Evolutionary conservation across 2,797 vertebrate genomes (phyloP).

Genomic region (Mus caroli): DNA sequence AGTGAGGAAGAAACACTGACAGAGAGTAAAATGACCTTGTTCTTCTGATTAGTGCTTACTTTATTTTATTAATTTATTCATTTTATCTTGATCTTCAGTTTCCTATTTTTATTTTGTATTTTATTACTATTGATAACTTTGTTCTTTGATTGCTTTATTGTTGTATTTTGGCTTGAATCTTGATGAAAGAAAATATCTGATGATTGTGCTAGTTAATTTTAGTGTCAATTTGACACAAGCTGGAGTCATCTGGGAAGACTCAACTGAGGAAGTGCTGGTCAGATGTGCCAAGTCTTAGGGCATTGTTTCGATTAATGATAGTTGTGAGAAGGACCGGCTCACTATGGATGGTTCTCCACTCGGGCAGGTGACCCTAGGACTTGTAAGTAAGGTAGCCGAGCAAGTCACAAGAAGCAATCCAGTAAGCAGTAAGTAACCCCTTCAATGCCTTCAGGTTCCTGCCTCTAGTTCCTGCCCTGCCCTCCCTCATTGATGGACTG

Average conservation of each 20-base stretch:
- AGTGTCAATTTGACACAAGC: not conserved
- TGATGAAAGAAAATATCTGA: not conserved
- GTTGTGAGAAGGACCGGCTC: not conserved
- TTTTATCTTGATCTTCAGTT: not conserved
- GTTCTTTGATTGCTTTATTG: not conserved
- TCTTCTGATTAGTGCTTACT: not conserved
- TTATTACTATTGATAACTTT: not conserved
- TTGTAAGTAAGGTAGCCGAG: not conserved
- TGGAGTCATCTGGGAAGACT: not conserved
- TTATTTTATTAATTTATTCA: not conserved
- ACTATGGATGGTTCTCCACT: no score
- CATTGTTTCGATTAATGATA: not conserved
- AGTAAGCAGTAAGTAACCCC: not conserved
- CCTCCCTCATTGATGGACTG: not conserved
- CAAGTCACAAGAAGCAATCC: not conserved
- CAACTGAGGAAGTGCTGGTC: not conserved
- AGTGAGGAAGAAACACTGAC: not conserved
- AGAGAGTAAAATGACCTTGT: not conserved
- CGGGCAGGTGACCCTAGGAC: not conserved
- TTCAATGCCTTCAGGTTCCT: not conserved
- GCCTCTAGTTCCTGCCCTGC: not conserved
- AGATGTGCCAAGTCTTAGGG: not conserved
- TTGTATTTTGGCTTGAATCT: not conserved
- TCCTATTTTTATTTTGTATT: not conserved
- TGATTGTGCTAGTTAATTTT: not conserved